phyloP scores from a whole-genome alignment of 2,113 vertebrate genomes.

The Gadus chalcogrammus region DNA sequence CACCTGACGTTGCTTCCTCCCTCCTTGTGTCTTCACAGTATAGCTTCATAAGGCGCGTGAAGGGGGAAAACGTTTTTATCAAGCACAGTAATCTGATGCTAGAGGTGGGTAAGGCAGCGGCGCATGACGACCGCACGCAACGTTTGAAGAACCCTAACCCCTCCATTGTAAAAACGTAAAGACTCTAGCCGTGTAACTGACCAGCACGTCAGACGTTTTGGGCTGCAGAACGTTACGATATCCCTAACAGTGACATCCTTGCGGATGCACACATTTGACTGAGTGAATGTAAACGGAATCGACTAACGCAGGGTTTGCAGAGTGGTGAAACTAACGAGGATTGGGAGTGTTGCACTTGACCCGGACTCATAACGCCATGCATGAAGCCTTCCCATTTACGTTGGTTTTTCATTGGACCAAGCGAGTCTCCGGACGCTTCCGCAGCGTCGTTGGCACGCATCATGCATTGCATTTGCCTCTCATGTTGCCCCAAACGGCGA shows the following conservation, averaged over 20 bases:
- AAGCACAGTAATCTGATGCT: constrained; percentile 99
- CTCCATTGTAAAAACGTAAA: constrained; percentile 13
- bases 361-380: constrained; percentile 38
- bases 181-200: too few species aligned
- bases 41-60: constrained; percentile 93
- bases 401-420: constrained; percentile 46
- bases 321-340: constrained; percentile 28
- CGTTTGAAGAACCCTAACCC: constrained; percentile 33
- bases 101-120: constrained; percentile 86
- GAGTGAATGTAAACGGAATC: background rate
- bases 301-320: background rate
- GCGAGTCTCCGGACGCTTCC: background rate
- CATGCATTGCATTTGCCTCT: constrained; percentile 13
- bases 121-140: constrained; percentile 69
- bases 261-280: constrained; percentile 29
- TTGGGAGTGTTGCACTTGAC: constrained; percentile 47
- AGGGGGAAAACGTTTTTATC: constrained; percentile 96
- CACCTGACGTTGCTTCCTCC: constrained; percentile 59
- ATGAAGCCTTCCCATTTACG: constrained; percentile 23
- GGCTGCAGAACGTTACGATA: background rate
- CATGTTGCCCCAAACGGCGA: constrained; percentile 15
- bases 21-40: constrained; percentile 83
- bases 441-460: constrained; percentile 2
- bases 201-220: constrained; percentile 2
- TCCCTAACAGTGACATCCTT: constrained; percentile 26